Evolutionary conservation across 2,888 invertebrate species (phyloP), one percentile per base, ranked within the genome.

Genomic region (Actias luna): DNA sequence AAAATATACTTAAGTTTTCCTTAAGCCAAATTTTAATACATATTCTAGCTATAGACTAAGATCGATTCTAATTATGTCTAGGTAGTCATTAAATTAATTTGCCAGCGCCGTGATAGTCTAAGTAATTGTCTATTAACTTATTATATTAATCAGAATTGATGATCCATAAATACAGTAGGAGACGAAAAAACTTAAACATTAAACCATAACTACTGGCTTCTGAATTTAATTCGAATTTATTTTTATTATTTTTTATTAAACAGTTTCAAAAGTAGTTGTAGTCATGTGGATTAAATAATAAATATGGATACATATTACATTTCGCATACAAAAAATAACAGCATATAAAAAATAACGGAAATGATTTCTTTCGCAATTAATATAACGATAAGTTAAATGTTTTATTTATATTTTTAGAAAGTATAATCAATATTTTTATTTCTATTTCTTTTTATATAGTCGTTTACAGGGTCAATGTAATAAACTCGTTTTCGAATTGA

Each of bases 191-290:
- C 67, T 25, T 66, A 61, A 22, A 59, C 58, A 65, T 8, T 36
- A 63, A 65, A 64, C 65, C 65, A 61, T 68, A 58, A 59, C 60
- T 60, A 67, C 73, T 71, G 68, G 66, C 2, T 29, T 55, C 29
- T n/a, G 55, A n/a, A n/a, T n/a, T n/a, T n/a, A n/a, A n/a, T 22
- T 27, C 1, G 55, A 8, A n/a, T n/a, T n/a, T 27, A 50, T 55
- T 55, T 55, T 29, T 29, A 55, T 29, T 55, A 5, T n/a, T 16
- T 29, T 55, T 55, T 55, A 29, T 55, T 55, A 55, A 55, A 74
- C 74, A 76, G 64, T 50, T 12, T 25, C 46, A 25, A 12, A 50
- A 4, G 12, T 50, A 50, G 25, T 50, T 50, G 25, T 25, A 50
- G 46, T 14, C 25, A 7, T 4, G 46, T 50, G 4, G 46, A 25